Evolutionary conservation across 2,797 vertebrate genomes (phyloP), one percentile per base, ranked within the genome.

Genomic region (Pachyuromys duprasi): DNA sequence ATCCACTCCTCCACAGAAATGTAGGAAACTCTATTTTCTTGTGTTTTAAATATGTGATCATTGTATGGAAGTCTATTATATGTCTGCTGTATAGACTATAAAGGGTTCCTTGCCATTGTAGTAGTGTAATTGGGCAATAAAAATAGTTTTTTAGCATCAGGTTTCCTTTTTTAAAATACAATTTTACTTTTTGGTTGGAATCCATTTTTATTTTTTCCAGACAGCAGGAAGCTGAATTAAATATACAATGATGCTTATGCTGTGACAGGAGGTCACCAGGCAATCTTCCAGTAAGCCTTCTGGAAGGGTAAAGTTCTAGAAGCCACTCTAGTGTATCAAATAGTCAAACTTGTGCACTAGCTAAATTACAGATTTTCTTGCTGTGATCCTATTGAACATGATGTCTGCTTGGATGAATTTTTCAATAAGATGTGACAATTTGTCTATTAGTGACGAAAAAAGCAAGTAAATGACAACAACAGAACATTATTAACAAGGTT

Each of bases 121-220:
- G 4, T 78, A 92, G 8, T 3, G 31, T 33, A 93, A 76, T 1
- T 76, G 26, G 70, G 39, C 42, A 94, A 53, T 86, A 92, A 96
- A 93, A 53, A 78, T 14, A 17, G 63, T 82, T 90, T 96, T 93
- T 65, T 95, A 96, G 90, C 6, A 57, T 69, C 92, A 82, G 14
- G 26, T 9, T 91, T 55, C 20, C 39, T 83, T 96, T 93, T 5
- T n/a, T 76, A 60, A 67, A 67, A 13, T 13, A 94, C n/a, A 5
- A 39, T 94, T 92, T 96, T 67, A 96, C 60, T 83, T 84, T 18
- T 39, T 82, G 94, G 55, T 95, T 95, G 96, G 84, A 96, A 96
- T 69, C 88, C 22, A 0, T 13, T 95, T 97, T 96, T 1, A 45
- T 97, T 94, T 42, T n/a, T 90, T 95, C 33, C 36, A 92, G 91